phyloP scores from a whole-genome alignment of 1,140 invertebrate species.

The Leptopilina clavipes region DNA sequence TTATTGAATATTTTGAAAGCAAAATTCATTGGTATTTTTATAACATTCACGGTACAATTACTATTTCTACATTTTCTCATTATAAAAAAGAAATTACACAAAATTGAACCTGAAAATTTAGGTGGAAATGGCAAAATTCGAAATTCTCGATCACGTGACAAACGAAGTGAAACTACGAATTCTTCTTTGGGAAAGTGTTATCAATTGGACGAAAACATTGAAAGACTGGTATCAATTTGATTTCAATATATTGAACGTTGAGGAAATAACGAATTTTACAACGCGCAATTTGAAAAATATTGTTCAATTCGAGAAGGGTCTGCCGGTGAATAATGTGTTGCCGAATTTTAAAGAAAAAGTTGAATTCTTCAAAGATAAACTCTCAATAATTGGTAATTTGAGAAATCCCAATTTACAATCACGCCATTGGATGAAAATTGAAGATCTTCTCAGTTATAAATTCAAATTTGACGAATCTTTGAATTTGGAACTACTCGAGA shows the following conservation, averaged over 20 bases:
- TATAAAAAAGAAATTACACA: too few species aligned
- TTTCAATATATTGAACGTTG: conserved; percentile 82
- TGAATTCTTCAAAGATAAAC: conserved; percentile 84
- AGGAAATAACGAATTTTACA: conserved; percentile 81
- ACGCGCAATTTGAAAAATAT: conserved; percentile 83
- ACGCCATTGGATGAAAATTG: conserved; percentile 89
- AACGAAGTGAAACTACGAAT: conserved; percentile 86
- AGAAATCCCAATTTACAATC: conserved; percentile 83
- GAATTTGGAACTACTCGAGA: conserved; percentile 81
- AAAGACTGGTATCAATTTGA: conserved; percentile 79
- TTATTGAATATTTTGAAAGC: too few species aligned
- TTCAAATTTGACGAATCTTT: conserved; percentile 81
- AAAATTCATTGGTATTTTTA: too few species aligned
- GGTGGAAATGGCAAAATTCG: conserved; percentile 86
- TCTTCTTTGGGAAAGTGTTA: conserved; percentile 85
- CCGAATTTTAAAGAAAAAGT: conserved; percentile 84
- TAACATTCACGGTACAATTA: too few species aligned
- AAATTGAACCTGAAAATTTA: too few species aligned
- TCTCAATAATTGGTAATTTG: conserved; percentile 84
- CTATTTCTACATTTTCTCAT: too few species aligned
- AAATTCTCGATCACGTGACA: conserved; percentile 85
- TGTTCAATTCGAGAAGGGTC: conserved; percentile 84
- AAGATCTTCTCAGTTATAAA: conserved; percentile 82
- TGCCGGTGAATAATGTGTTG: conserved; percentile 85
- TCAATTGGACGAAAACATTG: conserved; percentile 80